A percentile compares a stretch with the other conserved stretches of the same genome.
These are phyloP conservation scores for Porphyrio hochstetteri DNA, from an alignment of 2,113 vertebrate species.

Conservation along the genomic window DNA sequence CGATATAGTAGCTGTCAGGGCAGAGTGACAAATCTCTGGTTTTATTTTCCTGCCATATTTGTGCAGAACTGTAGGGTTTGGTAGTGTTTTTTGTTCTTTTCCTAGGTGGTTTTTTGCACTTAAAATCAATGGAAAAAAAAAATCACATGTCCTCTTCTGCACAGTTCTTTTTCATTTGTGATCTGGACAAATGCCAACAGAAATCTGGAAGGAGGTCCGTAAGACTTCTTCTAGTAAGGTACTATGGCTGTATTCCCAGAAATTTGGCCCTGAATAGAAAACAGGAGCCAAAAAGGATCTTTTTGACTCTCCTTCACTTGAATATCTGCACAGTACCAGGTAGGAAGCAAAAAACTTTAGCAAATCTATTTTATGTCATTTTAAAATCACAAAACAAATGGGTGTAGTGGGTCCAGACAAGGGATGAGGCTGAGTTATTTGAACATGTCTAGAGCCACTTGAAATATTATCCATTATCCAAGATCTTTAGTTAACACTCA, in stretches of 20 bases:
- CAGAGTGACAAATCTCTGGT: neutral
- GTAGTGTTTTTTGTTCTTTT: no score
- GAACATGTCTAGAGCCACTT: neutral
- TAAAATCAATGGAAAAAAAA: neutral
- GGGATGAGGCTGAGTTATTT: neutral
- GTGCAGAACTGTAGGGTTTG: neutral
- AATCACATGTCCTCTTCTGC: neutral
- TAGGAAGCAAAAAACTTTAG: neutral
- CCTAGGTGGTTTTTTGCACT: neutral
- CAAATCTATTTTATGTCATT: neutral
- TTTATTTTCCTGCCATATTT: neutral
- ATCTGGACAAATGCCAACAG: neutral
- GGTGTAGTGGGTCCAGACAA: neutral
- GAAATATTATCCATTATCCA: neutral
- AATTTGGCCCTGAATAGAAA: neutral
- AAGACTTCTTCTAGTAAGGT: neutral
- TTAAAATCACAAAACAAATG: neutral
- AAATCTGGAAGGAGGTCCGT: neutral
- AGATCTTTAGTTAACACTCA: neutral
- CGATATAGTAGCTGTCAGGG: neutral
- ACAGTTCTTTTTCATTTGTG: neutral
- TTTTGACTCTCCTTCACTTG: neutral
- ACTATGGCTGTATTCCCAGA: neutral
- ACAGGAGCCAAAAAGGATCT: neutral
- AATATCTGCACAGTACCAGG: neutral